Evolutionary conservation across 2,113 vertebrate species (phyloP).

Genomic region (Plecotus auritus): DNA sequence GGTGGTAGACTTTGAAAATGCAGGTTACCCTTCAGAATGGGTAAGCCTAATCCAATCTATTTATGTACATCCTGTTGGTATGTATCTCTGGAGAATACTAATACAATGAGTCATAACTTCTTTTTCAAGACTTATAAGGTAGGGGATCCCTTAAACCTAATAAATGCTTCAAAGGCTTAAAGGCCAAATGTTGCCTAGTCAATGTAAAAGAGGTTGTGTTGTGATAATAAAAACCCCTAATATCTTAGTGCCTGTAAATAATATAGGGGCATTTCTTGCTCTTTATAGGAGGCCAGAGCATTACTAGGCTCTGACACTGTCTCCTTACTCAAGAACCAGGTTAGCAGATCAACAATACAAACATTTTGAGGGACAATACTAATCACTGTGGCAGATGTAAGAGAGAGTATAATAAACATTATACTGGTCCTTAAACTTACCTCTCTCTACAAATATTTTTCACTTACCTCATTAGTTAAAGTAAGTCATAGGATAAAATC

Average conservation of each 20-base stretch:
- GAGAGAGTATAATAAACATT: background rate
- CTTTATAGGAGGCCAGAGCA: background rate
- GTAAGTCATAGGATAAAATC: background rate
- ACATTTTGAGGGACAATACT: background rate
- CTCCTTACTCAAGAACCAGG: background rate
- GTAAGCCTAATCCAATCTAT: background rate
- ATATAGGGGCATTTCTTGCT: background rate
- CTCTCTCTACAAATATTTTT: background rate
- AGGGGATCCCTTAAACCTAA: background rate
- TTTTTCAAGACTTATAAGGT: background rate
- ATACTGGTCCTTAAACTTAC: background rate
- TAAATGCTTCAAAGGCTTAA: background rate
- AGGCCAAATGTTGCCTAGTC: background rate
- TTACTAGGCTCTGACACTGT: background rate
- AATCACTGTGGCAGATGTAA: background rate
- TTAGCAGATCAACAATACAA: background rate
- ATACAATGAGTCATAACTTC: background rate
- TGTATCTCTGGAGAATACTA: background rate
- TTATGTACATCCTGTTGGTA: background rate
- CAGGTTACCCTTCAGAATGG: background rate
- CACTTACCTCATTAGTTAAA: background rate
- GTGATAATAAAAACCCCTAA: background rate
- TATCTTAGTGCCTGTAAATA: background rate
- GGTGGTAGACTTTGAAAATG: background rate
- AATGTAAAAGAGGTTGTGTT: background rate